Evolutionary conservation across 2,888 invertebrate species (phyloP), one percentile per base, ranked within the genome.

Genomic region (Sesamia inferens): DNA sequence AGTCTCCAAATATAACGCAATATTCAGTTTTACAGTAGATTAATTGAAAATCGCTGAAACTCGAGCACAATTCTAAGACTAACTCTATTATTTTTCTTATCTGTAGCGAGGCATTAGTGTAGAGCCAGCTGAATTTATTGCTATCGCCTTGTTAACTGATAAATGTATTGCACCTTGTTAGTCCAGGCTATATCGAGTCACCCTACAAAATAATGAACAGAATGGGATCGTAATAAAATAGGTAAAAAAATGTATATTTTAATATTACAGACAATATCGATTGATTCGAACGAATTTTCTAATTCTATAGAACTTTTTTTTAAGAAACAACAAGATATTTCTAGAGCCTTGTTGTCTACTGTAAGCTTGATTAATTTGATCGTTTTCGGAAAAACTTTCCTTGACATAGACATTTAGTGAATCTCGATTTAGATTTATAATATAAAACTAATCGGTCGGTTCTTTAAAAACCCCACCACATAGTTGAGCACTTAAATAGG

Each of bases 91-190:
- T 90, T 91, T 91, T 91, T 88, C 88, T 89, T 90, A 88, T 88
- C 84, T 77, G 74, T 71, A 74, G 83, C 74, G 84, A 77, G 63
- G 71, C 71, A 71, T 81, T 84, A 65, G 74, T 61, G 85, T 78
- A 74, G 84, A 88, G 86, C 88, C 80, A 85, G 87, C 85, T 85
- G 85, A 92, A 93, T 94, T 94, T 93, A 94, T 93, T 84, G 89
- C 83, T 77, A 82, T 80, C 75, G 88, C 88, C 92, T 93, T 93
- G 94, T 93, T 93, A 94, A 91, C 91, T 92, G 90, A 92, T 90
- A 91, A 93, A 94, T 91, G 90, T 91, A 92, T 91, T 88, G 88
- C 87, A 86, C 90, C 92, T 94, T 93, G 93, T 85, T 84, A 85
- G 76, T 55, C 59, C 57, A 16, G 54, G 57, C 31, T 66, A 31